Percentiles rank a stretch among this genome's conserved stretches.
These are phyloP conservation scores for Aurelia sp. DNA, from an alignment of 30 jellyfish, hydroid and myxozoan genomes.

Conservation along the genomic window DNA sequence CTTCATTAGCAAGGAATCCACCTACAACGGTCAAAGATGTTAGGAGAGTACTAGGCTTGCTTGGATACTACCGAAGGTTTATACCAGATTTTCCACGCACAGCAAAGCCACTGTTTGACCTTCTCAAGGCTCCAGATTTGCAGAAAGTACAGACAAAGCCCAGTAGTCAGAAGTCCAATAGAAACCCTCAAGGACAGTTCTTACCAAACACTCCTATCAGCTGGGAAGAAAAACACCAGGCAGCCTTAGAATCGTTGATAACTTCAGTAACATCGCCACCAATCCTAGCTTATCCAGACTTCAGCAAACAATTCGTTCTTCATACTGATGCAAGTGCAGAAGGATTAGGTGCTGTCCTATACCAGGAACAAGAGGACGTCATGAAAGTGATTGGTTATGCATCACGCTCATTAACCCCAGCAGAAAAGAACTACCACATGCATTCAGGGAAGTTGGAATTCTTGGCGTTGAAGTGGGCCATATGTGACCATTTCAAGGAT, in stretches of 20 bases:
- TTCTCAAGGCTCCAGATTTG: background rate
- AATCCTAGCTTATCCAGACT: conserved; percentile 31
- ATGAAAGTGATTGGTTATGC: conserved; percentile 37
- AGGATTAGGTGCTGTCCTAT: conserved; percentile 9
- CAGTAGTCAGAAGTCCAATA: background rate
- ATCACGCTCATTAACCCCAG: conserved; percentile 15
- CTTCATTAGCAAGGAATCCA: too few species aligned
- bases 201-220: conserved; percentile 1
- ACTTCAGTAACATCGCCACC: background rate
- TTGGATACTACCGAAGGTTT: background rate
- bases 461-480: conserved; percentile 39
- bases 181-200: background rate
- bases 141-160: background rate
- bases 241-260: background rate
- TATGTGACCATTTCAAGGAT: conserved; percentile 6
- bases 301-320: background rate
- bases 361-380: conserved; percentile 3
- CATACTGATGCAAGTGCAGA: conserved; percentile 32
- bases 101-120: conserved; percentile 51
- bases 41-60: conserved; percentile 38
- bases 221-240: background rate
- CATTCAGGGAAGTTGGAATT: conserved; percentile 27
- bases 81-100: conserved; percentile 39
- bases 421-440: conserved; percentile 35
- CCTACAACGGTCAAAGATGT: conserved; percentile 20